A percentile compares a stretch with the other conserved stretches of the same genome.
These are phyloP conservation scores for Ormyrus pomaceus DNA, from an alignment of 2,888 invertebrate genomes.

Conservation along the genomic window DNA sequence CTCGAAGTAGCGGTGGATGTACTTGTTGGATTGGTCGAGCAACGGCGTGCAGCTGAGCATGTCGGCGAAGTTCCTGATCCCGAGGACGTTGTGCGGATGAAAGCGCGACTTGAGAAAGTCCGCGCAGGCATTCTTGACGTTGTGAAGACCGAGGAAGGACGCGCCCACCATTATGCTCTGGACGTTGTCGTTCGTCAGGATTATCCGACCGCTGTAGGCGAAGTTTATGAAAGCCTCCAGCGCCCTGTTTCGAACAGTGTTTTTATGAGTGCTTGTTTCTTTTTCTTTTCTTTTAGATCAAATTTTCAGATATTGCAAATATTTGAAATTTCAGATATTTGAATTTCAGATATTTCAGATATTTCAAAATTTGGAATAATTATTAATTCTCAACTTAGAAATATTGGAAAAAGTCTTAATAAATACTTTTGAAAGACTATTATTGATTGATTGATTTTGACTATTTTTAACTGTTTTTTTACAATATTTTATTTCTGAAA, in stretches of 20 bases:
- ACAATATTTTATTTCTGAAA: no score
- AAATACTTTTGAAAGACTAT: no score
- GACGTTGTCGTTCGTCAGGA: slow-evolving; percentile 87
- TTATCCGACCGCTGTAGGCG: slow-evolving; percentile 88
- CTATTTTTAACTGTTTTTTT: no score
- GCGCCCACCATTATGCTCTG: slow-evolving; percentile 91
- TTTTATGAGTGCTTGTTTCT: not conserved
- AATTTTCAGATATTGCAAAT: no score
- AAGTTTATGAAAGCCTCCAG: slow-evolving; percentile 89
- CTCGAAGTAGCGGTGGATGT: slow-evolving; percentile 87
- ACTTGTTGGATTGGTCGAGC: slow-evolving; percentile 86
- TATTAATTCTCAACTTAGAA: no score
- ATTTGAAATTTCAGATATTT: no score
- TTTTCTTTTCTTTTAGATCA: no score
- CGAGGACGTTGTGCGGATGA: slow-evolving; percentile 87
- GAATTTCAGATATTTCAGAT: no score
- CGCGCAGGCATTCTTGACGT: slow-evolving; percentile 90
- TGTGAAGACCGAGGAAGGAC: slow-evolving; percentile 86
- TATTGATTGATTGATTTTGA: no score
- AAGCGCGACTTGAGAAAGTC: slow-evolving; percentile 86
- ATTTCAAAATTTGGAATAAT: no score
- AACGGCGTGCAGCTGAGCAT: slow-evolving; percentile 84
- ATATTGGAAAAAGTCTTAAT: no score
- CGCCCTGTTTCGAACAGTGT: slow-evolving; percentile 78
- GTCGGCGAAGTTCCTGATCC: slow-evolving; percentile 88